Evolutionary conservation across 2,113 vertebrate genomes (phyloP).

Genomic region (Nymphicus hollandicus): DNA sequence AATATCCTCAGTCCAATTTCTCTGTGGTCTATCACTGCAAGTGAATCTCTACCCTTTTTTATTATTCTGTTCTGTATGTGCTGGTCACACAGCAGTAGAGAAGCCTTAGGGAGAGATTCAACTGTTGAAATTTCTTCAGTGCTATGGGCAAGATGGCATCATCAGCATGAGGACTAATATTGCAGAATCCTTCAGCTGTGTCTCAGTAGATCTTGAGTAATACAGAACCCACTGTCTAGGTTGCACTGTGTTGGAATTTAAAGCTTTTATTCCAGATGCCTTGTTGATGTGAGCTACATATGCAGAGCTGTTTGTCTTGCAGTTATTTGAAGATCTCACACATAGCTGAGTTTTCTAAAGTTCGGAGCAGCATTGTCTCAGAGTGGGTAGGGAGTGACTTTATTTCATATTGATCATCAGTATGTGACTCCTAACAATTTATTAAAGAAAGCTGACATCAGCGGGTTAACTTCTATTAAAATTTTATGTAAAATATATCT

Average conservation of each 20-base stretch:
- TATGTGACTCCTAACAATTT: not conserved
- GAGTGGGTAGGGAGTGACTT: not conserved
- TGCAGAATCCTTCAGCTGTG: not conserved
- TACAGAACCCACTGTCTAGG: not conserved
- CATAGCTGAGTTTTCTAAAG: not conserved
- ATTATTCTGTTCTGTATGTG: not conserved
- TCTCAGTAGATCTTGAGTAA: not conserved
- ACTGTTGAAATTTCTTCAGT: not conserved
- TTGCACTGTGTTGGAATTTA: not conserved
- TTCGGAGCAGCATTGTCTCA: not conserved
- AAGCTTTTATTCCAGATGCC: not conserved
- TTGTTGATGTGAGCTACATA: not conserved
- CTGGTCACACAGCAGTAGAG: not conserved
- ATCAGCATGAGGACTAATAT: not conserved
- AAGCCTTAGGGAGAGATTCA: not conserved
- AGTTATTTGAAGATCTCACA: not conserved
- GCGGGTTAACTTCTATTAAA: not conserved
- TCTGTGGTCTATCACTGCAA: not conserved
- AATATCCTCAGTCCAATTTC: not conserved
- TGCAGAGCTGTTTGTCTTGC: not conserved
- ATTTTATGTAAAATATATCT: not conserved
- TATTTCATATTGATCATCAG: not conserved
- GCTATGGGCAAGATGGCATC: not conserved
- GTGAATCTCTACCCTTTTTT: not conserved
- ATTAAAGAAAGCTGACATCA: not conserved